Percentiles rank a stretch among this genome's conserved stretches.
These are phyloP conservation scores for Naso thynnoides DNA, from an alignment of 2,797 vertebrate species.

Conservation along the genomic window DNA sequence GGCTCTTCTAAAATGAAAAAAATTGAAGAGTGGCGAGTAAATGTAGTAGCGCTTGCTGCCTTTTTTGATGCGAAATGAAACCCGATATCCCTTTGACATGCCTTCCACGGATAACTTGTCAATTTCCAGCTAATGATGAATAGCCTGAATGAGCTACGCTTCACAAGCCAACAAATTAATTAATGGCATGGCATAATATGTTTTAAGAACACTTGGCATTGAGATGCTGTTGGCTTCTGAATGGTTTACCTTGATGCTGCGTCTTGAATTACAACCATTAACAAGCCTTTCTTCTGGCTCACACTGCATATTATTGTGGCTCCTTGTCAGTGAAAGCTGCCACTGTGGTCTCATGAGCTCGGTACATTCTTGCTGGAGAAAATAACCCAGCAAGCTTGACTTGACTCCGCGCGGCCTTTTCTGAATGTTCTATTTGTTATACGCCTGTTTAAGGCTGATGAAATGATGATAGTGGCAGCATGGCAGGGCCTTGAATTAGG, in stretches of 20 bases:
- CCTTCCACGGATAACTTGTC: conserved; percentile 65
- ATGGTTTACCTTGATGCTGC: conserved; percentile 54
- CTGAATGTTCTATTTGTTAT: conserved; percentile 49
- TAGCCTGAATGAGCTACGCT: conserved; percentile 68
- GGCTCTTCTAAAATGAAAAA: conserved; percentile 40
- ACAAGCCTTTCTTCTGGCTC: conserved; percentile 42
- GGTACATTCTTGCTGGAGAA: conserved; percentile 32
- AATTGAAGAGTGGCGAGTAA: conserved; percentile 46
- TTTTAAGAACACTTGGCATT: conserved; percentile 76
- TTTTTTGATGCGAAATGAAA: conserved; percentile 65
- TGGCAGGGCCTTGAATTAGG: conserved; percentile 49
- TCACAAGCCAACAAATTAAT: conserved; percentile 78
- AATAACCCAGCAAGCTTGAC: conserved; percentile 31
- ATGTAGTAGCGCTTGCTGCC: conserved; percentile 34
- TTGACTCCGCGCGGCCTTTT: conserved; percentile 18
- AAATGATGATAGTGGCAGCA: conserved; percentile 48
- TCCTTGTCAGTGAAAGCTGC: conserved; percentile 40
- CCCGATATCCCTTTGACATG: conserved; percentile 67
- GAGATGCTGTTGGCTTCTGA: conserved; percentile 64
- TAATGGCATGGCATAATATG: conserved; percentile 68
- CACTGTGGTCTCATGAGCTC: conserved; percentile 39
- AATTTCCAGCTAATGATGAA: conserved; percentile 78
- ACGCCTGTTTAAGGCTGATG: conserved; percentile 55
- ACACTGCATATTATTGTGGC: conserved; percentile 36
- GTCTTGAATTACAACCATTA: conserved; percentile 57